These are phyloP conservation scores for Uloborus plumipes DNA, from an alignment of 2,888 invertebrate genomes.

Conservation along the genomic window DNA sequence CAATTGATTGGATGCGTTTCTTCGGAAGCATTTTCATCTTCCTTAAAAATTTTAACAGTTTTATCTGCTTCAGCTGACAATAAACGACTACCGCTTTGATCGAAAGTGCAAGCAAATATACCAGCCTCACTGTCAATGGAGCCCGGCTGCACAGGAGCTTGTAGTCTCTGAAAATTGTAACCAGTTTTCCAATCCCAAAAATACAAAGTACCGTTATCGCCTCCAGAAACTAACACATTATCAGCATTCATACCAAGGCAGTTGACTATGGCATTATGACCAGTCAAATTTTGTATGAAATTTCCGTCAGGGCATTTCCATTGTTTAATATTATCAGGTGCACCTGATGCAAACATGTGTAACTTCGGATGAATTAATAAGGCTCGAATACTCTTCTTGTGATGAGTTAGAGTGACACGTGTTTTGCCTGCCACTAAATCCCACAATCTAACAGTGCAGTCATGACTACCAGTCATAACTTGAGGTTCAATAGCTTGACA, in stretches of 20 bases:
- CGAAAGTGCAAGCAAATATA: conserved; percentile 95
- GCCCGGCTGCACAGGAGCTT: conserved; percentile 96
- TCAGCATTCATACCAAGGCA: conserved; percentile 95
- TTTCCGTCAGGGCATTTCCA: conserved; percentile 99
- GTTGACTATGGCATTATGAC: conserved; percentile 98
- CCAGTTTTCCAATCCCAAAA: conserved; percentile 99
- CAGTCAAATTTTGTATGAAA: conserved; percentile 95
- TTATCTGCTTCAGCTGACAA: conserved; percentile 99
- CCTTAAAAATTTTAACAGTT: conserved; percentile 98
- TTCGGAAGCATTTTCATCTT: conserved; percentile 86
- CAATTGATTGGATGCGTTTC: conserved; percentile 95
- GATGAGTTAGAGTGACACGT: conserved; percentile 94
- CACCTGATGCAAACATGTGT: conserved; percentile 97
- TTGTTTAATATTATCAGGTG: conserved; percentile 98
- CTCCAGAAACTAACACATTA: conserved; percentile 96
- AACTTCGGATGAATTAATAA: conserved; percentile 75
- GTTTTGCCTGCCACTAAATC: conserved; percentile 97
- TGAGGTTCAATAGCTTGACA: conserved; percentile 95
- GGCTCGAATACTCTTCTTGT: conserved; percentile 87
- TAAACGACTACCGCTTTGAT: conserved; percentile 92
- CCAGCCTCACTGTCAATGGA: conserved; percentile 99
- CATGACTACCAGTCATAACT: conserved; percentile 78
- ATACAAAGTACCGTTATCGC: conserved; percentile 96
- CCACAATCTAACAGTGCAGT: conserved; percentile 97
- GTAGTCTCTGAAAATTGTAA: conserved; percentile 93